These are phyloP conservation scores for Netelia melanura DNA, from an alignment of 2,888 invertebrate species.

Conservation along the genomic window DNA sequence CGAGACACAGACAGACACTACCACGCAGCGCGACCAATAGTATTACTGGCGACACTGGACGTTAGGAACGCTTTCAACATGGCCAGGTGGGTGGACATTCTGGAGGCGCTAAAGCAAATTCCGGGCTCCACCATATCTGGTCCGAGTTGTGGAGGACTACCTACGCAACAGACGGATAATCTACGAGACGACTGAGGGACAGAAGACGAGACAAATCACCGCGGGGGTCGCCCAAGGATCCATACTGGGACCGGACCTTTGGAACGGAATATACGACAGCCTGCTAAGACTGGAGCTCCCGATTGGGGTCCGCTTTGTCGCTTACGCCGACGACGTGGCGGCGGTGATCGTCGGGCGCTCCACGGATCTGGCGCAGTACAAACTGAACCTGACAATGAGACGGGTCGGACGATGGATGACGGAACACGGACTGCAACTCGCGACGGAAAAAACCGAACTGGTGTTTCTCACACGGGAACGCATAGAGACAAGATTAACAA, in stretches of 20 bases:
- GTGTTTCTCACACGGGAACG: slow-evolving; percentile 63
- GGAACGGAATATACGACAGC: slow-evolving; percentile 16
- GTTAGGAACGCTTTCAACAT: too few relatives aligned
- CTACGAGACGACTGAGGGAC: background rate
- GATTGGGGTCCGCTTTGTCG: slow-evolving; percentile 3
- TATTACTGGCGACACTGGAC: too few relatives aligned
- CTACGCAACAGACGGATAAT: background rate
- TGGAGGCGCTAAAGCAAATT: background rate
- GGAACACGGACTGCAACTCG: slow-evolving; percentile 28
- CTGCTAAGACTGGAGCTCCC: slow-evolving; percentile 23
- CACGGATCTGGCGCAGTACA: too few relatives aligned
- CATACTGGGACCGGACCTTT: background rate
- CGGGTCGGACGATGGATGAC: slow-evolving; percentile 43
- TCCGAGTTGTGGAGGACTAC: background rate
- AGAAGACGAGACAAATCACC: too few relatives aligned
- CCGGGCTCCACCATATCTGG: background rate
- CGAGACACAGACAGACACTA: too few relatives aligned
- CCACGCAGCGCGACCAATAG: too few relatives aligned
- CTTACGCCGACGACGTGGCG: slow-evolving; percentile 51
- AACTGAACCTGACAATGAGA: too few relatives aligned
- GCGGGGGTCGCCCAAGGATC: background rate
- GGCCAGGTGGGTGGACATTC: too few relatives aligned
- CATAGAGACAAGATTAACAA: slow-evolving; percentile 52
- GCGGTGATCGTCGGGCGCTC: slow-evolving; percentile 24
- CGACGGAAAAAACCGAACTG: slow-evolving; percentile 47